Percentiles rank a stretch among this genome's conserved stretches.
These are phyloP conservation scores for Leucosticte australis DNA, from an alignment of 2,113 vertebrate species.

Conservation along the genomic window DNA sequence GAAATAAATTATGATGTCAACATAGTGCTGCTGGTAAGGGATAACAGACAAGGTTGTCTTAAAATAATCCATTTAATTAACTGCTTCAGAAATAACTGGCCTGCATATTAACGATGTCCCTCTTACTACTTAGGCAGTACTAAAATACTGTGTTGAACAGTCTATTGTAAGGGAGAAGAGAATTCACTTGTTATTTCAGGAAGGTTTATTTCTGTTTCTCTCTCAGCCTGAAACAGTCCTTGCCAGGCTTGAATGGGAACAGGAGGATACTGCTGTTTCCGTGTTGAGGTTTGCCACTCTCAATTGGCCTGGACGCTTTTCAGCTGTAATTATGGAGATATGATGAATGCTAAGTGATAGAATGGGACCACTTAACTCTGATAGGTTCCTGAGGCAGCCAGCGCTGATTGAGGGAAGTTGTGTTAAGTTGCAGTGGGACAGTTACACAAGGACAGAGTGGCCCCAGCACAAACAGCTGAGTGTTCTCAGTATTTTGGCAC, in stretches of 20 bases:
- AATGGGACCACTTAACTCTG: neutral
- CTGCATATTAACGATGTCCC: neutral
- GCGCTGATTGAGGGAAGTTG: neutral
- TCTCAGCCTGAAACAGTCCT: neutral
- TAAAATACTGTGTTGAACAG: neutral
- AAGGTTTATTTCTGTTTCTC: neutral
- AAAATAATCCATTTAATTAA: slow-evolving; percentile 22
- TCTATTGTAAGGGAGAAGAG: neutral
- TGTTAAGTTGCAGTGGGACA: neutral
- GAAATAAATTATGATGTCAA: neutral
- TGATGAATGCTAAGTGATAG: slow-evolving; percentile 43
- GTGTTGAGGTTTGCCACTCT: neutral
- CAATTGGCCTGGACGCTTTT: neutral
- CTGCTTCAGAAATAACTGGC: slow-evolving; percentile 7
- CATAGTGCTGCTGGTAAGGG: neutral
- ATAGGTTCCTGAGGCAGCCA: neutral
- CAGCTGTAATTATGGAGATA: neutral
- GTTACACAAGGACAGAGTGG: neutral
- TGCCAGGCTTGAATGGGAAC: neutral
- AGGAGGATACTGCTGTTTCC: neutral
- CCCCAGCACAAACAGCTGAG: neutral
- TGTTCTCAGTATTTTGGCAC: neutral
- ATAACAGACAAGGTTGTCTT: neutral
- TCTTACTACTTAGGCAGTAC: neutral
- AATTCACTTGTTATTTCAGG: neutral